Evolutionary conservation across 2,797 vertebrate genomes (phyloP).

Genomic region (Aeoliscus strigatus): DNA sequence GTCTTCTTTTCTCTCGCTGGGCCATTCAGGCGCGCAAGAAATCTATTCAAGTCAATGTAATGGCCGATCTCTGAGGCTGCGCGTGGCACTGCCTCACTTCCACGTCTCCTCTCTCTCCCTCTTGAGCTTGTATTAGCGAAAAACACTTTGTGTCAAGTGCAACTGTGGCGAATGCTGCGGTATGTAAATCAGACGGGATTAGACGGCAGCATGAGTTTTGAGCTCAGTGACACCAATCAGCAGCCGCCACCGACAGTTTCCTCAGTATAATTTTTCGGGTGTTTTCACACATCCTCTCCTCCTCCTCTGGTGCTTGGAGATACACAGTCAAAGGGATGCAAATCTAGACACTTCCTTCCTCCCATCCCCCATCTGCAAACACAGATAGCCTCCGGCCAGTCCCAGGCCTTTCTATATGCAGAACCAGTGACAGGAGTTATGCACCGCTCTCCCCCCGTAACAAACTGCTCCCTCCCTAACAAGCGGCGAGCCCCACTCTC

Average conservation of each 20-base stretch:
- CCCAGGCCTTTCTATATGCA: slow-evolving; percentile 73
- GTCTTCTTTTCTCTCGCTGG: slow-evolving; percentile 50
- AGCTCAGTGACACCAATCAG: slow-evolving; percentile 36
- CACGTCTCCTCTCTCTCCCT: slow-evolving; percentile 38
- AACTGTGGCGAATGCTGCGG: slow-evolving; percentile 61
- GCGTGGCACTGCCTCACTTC: slow-evolving; percentile 50
- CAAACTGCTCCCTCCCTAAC: slow-evolving; percentile 66
- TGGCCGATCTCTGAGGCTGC: slow-evolving; percentile 61
- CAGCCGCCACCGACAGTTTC: slow-evolving; percentile 39
- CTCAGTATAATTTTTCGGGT: slow-evolving; percentile 19
- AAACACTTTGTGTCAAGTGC: slow-evolving; percentile 70
- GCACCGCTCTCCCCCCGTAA: slow-evolving; percentile 57
- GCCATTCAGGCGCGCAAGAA: slow-evolving; percentile 69
- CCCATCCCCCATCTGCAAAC: slow-evolving; percentile 66
- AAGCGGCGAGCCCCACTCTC: slow-evolving; percentile 57
- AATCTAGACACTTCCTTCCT: slow-evolving; percentile 67
- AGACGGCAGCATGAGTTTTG: slow-evolving; percentile 50
- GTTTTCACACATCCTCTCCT: slow-evolving; percentile 37
- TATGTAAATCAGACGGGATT: slow-evolving; percentile 68
- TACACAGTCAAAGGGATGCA: slow-evolving; percentile 74
- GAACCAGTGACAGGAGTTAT: slow-evolving; percentile 72
- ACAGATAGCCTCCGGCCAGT: slow-evolving; percentile 69
- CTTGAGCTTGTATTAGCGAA: slow-evolving; percentile 53
- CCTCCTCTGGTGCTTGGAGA: slow-evolving; percentile 62
- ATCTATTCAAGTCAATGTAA: slow-evolving; percentile 71